A percentile compares a stretch with the other conserved stretches of the same genome.
These are phyloP conservation scores for Notiomystis cincta DNA, from an alignment of 2,113 vertebrate genomes.

Conservation along the genomic window DNA sequence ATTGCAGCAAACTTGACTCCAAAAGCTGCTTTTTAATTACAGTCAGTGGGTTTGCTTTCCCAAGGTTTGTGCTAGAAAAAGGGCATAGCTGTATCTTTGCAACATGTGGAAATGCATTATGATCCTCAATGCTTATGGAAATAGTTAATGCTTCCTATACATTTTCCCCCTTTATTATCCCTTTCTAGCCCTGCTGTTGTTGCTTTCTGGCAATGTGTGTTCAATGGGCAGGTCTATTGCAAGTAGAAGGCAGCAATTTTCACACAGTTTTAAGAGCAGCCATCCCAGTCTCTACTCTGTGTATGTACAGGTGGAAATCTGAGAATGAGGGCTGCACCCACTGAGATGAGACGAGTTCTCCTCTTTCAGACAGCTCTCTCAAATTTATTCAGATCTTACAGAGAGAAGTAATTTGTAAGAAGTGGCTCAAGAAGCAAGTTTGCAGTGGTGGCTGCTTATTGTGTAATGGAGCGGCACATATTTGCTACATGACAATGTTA, in stretches of 20 bases:
- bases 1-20: not conserved
- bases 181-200: not conserved
- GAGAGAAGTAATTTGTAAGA: not conserved
- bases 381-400: not conserved
- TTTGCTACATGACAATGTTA: not conserved
- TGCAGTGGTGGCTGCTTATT: not conserved
- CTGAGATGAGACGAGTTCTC: not conserved
- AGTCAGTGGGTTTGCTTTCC: conserved; percentile 7
- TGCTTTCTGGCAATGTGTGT: not conserved
- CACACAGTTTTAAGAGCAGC: not conserved
- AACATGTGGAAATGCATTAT: not conserved
- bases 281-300: not conserved
- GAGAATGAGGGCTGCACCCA: not conserved
- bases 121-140: not conserved
- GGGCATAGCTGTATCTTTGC: not conserved
- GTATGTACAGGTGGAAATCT: not conserved
- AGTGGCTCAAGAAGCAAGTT: not conserved
- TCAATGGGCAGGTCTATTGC: not conserved
- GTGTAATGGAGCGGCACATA: not conserved
- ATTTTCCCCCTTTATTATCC: not conserved
- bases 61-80: not conserved
- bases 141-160: not conserved
- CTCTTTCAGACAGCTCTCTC: not conserved
- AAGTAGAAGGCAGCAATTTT: not conserved
- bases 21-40: conserved; percentile 14